phyloP scores from a whole-genome alignment of 2,113 vertebrate species.

The Sialia sialis region DNA sequence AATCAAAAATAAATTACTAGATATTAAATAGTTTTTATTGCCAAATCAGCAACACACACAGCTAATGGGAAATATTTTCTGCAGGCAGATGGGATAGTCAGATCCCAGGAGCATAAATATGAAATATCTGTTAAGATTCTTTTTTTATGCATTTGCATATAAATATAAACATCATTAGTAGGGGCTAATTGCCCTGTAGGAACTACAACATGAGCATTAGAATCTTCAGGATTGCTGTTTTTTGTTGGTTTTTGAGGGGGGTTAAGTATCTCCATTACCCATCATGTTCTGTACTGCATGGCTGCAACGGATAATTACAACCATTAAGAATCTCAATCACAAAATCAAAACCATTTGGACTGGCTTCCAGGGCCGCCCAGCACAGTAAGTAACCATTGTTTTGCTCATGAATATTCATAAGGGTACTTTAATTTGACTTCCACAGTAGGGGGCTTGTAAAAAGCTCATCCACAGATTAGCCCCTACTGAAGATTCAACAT shows the following conservation, averaged over 20 bases:
- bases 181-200: constrained; percentile 74
- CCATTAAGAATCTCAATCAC: constrained; percentile 76
- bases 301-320: constrained; percentile 74
- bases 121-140: constrained; percentile 71
- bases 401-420: constrained; percentile 75
- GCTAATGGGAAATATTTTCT: constrained; percentile 70
- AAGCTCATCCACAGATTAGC: constrained; percentile 61
- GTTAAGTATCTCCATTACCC: constrained; percentile 63
- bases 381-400: constrained; percentile 72
- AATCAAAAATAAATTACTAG: constrained; percentile 67
- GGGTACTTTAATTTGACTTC: constrained; percentile 69
- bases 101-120: constrained; percentile 67
- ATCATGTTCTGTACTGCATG: constrained; percentile 73
- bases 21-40: constrained; percentile 68
- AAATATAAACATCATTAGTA: constrained; percentile 79
- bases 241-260: constrained; percentile 46
- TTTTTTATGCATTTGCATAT: constrained; percentile 77
- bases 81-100: constrained; percentile 73
- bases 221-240: constrained; percentile 52
- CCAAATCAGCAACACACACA: constrained; percentile 60
- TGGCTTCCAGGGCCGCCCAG: constrained; percentile 70
- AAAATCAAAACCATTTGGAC: constrained; percentile 77
- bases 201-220: constrained; percentile 67
- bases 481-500: constrained; percentile 56
- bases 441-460: constrained; percentile 62